phyloP scores from a whole-genome alignment of 2,888 invertebrate species.

The Diarsia rubi region DNA sequence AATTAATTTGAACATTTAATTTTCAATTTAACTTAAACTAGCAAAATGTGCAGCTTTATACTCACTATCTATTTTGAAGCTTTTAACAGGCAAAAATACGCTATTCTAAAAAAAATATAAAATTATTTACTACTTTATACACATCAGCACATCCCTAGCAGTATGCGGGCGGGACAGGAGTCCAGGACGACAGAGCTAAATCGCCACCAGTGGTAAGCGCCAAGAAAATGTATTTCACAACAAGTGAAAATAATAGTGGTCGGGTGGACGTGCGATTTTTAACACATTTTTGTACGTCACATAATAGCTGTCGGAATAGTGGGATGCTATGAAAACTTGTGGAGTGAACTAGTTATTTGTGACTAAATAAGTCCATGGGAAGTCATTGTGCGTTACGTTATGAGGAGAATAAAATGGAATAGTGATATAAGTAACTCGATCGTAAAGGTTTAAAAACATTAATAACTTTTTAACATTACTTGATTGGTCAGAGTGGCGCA shows the following conservation, averaged over 20 bases:
- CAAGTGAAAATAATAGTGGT: conserved; percentile 89
- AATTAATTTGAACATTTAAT: no score
- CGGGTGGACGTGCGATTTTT: conserved; percentile 77
- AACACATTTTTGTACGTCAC: conserved; percentile 74
- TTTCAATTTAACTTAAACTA: no score
- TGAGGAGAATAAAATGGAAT: not conserved
- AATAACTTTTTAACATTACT: not conserved
- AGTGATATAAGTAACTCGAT: not conserved
- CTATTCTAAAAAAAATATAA: not conserved
- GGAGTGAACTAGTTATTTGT: not conserved
- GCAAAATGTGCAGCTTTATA: not conserved
- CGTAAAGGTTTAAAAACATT: not conserved
- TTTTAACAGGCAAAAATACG: no score
- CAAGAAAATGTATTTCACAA: conserved; percentile 88
- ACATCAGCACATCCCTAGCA: conserved; percentile 52
- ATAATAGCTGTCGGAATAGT: conserved; percentile 8
- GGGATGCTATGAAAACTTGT: conserved; percentile 23
- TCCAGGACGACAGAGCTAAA: conserved; percentile 84
- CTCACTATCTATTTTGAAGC: not conserved
- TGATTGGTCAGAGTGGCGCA: no score
- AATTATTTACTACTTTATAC: not conserved
- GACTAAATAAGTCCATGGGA: not conserved
- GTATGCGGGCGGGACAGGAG: conserved; percentile 51
- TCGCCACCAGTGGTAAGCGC: conserved; percentile 86
- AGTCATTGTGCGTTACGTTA: not conserved